A percentile compares a stretch with the other conserved stretches of the same genome.
These are phyloP conservation scores for Prochilodus magdalenae DNA, from an alignment of 2,113 vertebrate genomes.

Conservation along the genomic window DNA sequence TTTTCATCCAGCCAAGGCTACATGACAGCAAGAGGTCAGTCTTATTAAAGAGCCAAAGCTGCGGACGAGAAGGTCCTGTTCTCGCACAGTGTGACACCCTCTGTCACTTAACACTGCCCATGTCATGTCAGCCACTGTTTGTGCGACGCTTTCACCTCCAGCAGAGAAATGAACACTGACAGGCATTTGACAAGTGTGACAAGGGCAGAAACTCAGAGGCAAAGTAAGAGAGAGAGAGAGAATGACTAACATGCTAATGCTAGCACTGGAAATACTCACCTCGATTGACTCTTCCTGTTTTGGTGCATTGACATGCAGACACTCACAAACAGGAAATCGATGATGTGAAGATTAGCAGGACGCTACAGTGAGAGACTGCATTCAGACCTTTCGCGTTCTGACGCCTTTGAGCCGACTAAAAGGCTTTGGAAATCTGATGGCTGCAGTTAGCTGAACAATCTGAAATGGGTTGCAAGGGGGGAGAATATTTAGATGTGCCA, in stretches of 20 bases:
- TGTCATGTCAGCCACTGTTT: conserved; percentile 48
- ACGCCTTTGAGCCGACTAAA: background rate
- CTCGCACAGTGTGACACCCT: conserved; percentile 31
- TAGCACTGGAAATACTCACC: conserved; percentile 23
- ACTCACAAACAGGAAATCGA: conserved; percentile 34
- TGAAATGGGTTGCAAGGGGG: background rate
- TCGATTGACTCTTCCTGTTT: background rate
- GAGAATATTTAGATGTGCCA: too few relatives aligned
- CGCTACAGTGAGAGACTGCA: background rate
- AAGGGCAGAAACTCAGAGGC: background rate
- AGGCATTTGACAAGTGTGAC: conserved; percentile 54
- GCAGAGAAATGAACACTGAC: conserved; percentile 53
- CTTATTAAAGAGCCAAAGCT: conserved; percentile 47
- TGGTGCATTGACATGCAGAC: background rate
- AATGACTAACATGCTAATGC: background rate
- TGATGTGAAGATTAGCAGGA: conserved; percentile 33
- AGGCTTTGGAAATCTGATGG: conserved; percentile 13
- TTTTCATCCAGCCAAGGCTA: conserved; percentile 25
- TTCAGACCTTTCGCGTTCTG: conserved; percentile 1
- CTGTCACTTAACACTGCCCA: conserved; percentile 51
- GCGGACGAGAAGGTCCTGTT: conserved; percentile 46
- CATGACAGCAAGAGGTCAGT: conserved; percentile 45
- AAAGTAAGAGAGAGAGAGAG: conserved; percentile 3
- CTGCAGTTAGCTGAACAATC: background rate
- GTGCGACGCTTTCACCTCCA: conserved; percentile 48